A percentile compares a stretch with the other conserved stretches of the same genome.
Conservation (phyloP, 2,797 vertebrate genomes). For the Cyprinodon diabolis region DNA sequence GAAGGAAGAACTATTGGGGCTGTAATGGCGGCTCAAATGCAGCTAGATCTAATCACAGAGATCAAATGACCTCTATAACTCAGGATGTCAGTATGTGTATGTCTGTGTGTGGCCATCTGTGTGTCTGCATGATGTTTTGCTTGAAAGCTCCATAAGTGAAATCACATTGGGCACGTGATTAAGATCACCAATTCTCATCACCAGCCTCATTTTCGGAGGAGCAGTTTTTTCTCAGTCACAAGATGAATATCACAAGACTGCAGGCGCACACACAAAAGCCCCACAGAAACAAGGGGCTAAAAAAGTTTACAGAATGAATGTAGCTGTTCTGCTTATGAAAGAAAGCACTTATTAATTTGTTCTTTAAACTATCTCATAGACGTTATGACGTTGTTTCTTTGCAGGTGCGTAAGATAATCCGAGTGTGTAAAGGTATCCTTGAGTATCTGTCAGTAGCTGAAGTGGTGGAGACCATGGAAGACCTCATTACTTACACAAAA, state of each 20-base stretch:
- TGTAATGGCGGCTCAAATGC: constrained; percentile 64
- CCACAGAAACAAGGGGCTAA: constrained; percentile 42
- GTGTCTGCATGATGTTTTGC: constrained; percentile 15
- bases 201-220: constrained; percentile 55
- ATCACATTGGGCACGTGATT: constrained; percentile 65
- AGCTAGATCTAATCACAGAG: constrained; percentile 71
- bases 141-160: constrained; percentile 62
- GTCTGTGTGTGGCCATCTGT: constrained; percentile 17
- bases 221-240: constrained; percentile 70
- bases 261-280: constrained; percentile 25
- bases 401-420: constrained; percentile 97
- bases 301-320: constrained; percentile 18
- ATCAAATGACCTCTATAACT: constrained; percentile 71
- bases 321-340: constrained; percentile 17
- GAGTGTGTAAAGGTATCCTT: constrained; percentile 98
- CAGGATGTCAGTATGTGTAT: constrained; percentile 32
- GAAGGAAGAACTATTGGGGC: constrained; percentile 56
- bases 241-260: constrained; percentile 77
- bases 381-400: constrained; percentile 20
- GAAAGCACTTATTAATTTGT: not conserved
- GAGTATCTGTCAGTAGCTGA: constrained; percentile 97
- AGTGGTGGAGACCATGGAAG: constrained; percentile 98
- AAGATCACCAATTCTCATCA: constrained; percentile 61
- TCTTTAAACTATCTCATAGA: constrained; percentile 17
- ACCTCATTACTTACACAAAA: constrained; percentile 99